phyloP scores from a whole-genome alignment of 2,113 vertebrate species.

The Corydoras maculifer region DNA sequence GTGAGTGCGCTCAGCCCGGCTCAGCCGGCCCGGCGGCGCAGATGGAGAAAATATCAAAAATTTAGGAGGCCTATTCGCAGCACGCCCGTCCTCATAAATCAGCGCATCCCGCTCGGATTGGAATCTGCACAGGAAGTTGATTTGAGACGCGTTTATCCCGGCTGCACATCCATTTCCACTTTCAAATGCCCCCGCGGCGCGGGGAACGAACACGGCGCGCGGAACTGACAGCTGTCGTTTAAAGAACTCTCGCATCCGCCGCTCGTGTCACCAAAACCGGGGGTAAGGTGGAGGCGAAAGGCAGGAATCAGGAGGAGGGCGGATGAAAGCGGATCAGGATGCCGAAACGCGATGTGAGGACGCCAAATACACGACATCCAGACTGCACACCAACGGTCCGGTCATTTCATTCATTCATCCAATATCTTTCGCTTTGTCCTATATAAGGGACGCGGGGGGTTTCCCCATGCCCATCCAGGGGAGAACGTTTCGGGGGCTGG shows the following conservation, averaged over 20 bases:
- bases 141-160: conserved; percentile 28
- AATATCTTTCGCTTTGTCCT: no score
- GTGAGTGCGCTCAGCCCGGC: conserved; percentile 13
- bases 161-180: conserved; percentile 17
- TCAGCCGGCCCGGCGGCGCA: conserved; percentile 17
- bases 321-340: conserved; percentile 3
- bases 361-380: not conserved
- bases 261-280: conserved; percentile 14
- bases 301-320: not conserved
- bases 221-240: conserved; percentile 27
- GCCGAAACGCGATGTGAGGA: not conserved
- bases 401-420: no score
- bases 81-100: conserved; percentile 34
- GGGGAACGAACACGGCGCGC: conserved; percentile 23
- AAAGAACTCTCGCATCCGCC: conserved; percentile 2
- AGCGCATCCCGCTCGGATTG: conserved; percentile 20
- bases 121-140: conserved; percentile 19
- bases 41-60: conserved; percentile 25
- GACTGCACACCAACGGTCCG: conserved; percentile 4
- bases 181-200: not conserved
- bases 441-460: no score
- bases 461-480: no score
- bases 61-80: conserved; percentile 17
- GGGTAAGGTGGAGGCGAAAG: conserved; percentile 18
- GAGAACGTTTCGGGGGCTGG: no score